Evolutionary conservation across 2,888 invertebrate species (phyloP), one percentile per base, ranked within the genome.

Genomic region (Ariolimax columbianus): DNA sequence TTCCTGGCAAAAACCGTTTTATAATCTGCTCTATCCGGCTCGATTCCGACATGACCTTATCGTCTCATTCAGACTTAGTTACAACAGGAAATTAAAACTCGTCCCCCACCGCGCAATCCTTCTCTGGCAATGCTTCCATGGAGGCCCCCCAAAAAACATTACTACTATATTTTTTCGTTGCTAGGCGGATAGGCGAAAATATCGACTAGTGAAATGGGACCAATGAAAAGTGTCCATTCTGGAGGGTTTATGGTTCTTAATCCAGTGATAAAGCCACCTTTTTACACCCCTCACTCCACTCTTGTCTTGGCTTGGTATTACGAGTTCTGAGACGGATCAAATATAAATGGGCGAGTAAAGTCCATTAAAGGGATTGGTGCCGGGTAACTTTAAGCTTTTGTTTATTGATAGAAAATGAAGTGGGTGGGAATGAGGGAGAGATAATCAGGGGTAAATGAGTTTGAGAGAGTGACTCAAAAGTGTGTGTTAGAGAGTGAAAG

Each of bases 21-120:
- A 47, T 47, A 75, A 75, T 75, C 47, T 47, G 17, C 40, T 17
- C 40, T 26, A 72, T 38, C 38, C 23, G 4, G 40, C 40, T 40
- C 40, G 72, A 38, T 75, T 75, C 43, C 73, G n/a, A 30, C 43
- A 14, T 43, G 47, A 43, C 73, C 43, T 47, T 47, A 75, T 75
- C 73, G 43, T 47, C 73, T 75, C 38, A 72, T 75, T 43, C 30
- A 1, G 47, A 47, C 43, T 75, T 75, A 47, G 73, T 47, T 75
- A 75, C 73, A 75, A 75, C 43, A 75, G 73, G 73, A 75, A 75
- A 75, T 75, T 43, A 47, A 9, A 70, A 38, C 36, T 33, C 19
- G 26, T 47, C 47, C 26, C 47, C 47, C 73, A 6, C 6, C 43
- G 38, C 40, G 1, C 43, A 30, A 36, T 19, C 36, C 23, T 19